A percentile compares a stretch with the other conserved stretches of the same genome.
These are phyloP conservation scores for Drosophila neutralis DNA, from an alignment of 2,888 invertebrate species.

Conservation along the genomic window DNA sequence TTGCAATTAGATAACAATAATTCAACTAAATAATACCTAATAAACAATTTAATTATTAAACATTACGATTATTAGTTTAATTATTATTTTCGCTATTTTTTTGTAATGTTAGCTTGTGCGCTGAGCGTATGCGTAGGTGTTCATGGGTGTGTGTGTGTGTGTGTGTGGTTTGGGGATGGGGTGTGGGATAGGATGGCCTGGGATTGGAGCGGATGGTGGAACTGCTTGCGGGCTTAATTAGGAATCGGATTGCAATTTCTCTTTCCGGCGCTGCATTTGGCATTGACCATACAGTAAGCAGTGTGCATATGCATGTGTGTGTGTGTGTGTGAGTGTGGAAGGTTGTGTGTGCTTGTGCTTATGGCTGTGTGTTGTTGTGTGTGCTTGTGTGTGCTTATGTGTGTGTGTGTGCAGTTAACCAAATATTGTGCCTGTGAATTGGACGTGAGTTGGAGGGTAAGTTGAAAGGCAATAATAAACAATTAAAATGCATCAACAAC, in stretches of 20 bases:
- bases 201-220: slow-evolving; percentile 16
- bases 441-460: slow-evolving; percentile 48
- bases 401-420: slow-evolving; percentile 65
- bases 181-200: slow-evolving; percentile 7
- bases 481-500: slow-evolving; percentile 48
- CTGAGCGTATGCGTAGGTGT: slow-evolving; percentile 8
- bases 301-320: slow-evolving; percentile 25
- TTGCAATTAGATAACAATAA: slow-evolving; percentile 55
- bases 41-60: slow-evolving; percentile 37
- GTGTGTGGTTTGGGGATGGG: slow-evolving; percentile 4
- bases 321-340: slow-evolving; percentile 25
- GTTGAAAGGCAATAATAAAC: slow-evolving; percentile 63
- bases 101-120: slow-evolving; percentile 44
- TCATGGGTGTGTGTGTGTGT: slow-evolving; percentile 7
- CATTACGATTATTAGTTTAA: slow-evolving; percentile 25
- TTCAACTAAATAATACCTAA: slow-evolving; percentile 66
- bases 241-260: slow-evolving; percentile 63
- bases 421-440: slow-evolving; percentile 75
- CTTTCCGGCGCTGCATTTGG: slow-evolving; percentile 69
- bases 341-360: slow-evolving; percentile 1
- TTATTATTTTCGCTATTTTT: background rate
- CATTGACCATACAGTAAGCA: slow-evolving; percentile 35
- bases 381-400: slow-evolving; percentile 26
- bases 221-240: slow-evolving; percentile 25
- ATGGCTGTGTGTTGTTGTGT: slow-evolving; percentile 42